phyloP scores from a whole-genome alignment of 2,888 invertebrate genomes.

The Sepioteuthis lessoniana region DNA sequence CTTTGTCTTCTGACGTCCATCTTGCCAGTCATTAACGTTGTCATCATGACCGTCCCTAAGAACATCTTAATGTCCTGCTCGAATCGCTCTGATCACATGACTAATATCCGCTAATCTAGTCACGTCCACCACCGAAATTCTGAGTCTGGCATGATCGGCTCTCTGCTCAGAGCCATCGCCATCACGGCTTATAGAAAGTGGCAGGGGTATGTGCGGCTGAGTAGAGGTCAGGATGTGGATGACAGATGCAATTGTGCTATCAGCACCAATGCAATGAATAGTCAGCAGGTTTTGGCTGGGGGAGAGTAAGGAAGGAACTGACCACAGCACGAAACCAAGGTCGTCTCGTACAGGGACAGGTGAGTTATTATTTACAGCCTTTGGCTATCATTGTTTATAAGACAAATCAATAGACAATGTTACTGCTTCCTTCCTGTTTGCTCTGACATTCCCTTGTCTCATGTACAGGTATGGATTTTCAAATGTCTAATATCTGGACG shows the following conservation, averaged over 20 bases:
- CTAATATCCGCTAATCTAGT: neutral
- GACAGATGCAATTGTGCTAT: slow-evolving; percentile 33
- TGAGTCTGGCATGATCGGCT: neutral
- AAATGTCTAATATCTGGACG: too few species aligned
- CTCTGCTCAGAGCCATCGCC: neutral
- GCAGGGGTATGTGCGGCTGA: neutral
- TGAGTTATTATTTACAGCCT: neutral
- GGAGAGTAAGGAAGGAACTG: neutral
- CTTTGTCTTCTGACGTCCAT: neutral
- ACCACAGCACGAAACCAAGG: neutral
- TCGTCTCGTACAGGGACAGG: neutral
- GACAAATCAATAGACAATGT: neutral
- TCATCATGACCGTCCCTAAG: neutral
- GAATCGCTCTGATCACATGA: neutral
- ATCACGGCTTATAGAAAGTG: neutral
- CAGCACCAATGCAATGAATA: neutral
- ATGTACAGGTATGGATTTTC: neutral
- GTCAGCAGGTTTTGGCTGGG: neutral
- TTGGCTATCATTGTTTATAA: neutral
- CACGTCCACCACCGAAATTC: neutral
- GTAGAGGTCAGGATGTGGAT: neutral
- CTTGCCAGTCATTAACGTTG: neutral
- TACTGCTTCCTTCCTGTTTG: neutral
- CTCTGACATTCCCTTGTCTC: neutral
- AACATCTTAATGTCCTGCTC: neutral